These are phyloP conservation scores for Aurelia sp. DNA, from an alignment of 30 jellyfish, hydroid and myxozoan species.

Conservation along the genomic window DNA sequence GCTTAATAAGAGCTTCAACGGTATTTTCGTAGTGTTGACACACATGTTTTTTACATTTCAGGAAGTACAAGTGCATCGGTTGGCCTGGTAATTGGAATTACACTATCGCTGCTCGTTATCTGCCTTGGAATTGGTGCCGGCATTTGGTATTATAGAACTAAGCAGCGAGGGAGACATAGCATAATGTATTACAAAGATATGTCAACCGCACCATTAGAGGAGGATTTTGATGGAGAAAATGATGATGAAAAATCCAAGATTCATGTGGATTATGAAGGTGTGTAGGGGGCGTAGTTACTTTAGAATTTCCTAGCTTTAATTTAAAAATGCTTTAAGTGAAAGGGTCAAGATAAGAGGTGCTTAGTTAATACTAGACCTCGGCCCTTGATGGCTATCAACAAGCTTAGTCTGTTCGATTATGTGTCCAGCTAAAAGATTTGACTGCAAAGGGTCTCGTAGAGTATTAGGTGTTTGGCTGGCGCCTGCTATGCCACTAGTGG, in stretches of 20 bases:
- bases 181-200: slow-evolving; percentile 96
- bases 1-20: too few species aligned
- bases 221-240: slow-evolving; percentile 85
- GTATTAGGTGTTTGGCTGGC: too few species aligned
- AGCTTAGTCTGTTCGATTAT: too few species aligned
- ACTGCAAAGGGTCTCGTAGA: too few species aligned
- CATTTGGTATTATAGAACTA: slow-evolving; percentile 70
- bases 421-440: too few species aligned
- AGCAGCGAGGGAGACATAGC: slow-evolving; percentile 66
- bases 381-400: too few species aligned
- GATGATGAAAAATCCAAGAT: slow-evolving; percentile 85
- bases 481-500: too few species aligned
- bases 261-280: slow-evolving; percentile 40
- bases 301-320: slow-evolving; percentile 1
- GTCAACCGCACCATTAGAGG: slow-evolving; percentile 97
- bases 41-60: not conserved
- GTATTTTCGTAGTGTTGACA: not conserved
- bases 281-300: slow-evolving; percentile 9
- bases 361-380: too few species aligned
- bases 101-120: slow-evolving; percentile 70
- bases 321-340: not conserved
- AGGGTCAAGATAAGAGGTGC: not conserved
- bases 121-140: slow-evolving; percentile 68
- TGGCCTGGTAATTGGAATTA: slow-evolving; percentile 77
- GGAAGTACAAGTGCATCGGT: slow-evolving; percentile 57